phyloP scores from a whole-genome alignment of 2,888 invertebrate species.

The Cerastoderma edule region DNA sequence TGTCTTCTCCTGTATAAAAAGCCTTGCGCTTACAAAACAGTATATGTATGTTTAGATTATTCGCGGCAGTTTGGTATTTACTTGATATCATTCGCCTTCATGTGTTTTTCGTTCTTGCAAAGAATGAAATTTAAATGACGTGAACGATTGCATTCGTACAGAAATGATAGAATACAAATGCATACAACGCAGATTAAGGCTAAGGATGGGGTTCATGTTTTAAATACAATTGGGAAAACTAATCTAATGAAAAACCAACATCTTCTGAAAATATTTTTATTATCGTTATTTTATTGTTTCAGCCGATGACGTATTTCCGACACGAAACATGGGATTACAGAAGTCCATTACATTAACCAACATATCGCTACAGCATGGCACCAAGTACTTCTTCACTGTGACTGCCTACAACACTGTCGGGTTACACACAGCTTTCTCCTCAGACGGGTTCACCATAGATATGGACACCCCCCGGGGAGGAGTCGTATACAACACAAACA shows the following conservation, averaged over 20 bases:
- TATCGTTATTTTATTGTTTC: constrained; percentile 16
- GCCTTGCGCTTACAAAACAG: too few relatives aligned
- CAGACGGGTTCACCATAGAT: constrained; percentile 59
- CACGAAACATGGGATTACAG: constrained; percentile 23
- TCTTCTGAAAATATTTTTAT: neutral
- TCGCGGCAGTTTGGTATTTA: too few relatives aligned
- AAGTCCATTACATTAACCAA: constrained; percentile 38
- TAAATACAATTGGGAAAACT: neutral
- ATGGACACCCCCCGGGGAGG: constrained; percentile 46
- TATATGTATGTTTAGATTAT: too few relatives aligned
- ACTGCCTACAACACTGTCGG: constrained; percentile 57
- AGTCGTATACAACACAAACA: constrained; percentile 52
- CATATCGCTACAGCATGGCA: constrained; percentile 48
- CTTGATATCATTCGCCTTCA: too few relatives aligned
- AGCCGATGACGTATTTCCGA: constrained; percentile 50
- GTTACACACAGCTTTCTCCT: constrained; percentile 41
- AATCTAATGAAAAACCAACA: neutral
- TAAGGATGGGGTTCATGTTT: neutral
- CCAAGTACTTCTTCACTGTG: constrained; percentile 54
- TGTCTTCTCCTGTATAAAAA: too few relatives aligned
- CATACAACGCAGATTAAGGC: neutral
- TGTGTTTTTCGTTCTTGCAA: too few relatives aligned
- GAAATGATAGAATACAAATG: neutral
- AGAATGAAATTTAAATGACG: too few relatives aligned
- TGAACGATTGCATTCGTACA: neutral